phyloP scores from a whole-genome alignment of 2,888 invertebrate species.

The Lumbricus terrestris region DNA sequence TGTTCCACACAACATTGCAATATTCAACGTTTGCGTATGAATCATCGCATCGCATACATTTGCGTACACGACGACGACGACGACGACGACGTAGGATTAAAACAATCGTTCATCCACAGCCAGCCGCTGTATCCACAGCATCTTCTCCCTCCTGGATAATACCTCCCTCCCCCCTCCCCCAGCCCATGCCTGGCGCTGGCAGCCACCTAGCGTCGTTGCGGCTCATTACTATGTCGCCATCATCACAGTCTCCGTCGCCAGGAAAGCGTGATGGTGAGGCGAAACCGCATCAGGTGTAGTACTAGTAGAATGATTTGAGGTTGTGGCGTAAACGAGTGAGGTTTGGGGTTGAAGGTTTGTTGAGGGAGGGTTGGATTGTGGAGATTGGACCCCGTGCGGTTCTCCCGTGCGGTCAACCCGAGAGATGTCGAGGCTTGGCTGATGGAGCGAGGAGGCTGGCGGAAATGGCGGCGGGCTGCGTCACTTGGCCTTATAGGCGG shows the following conservation, averaged over 20 bases:
- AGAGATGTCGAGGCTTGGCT: not conserved
- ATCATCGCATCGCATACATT: not conserved
- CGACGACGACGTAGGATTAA: no score
- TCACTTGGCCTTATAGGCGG: no score
- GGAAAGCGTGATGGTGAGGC: not conserved
- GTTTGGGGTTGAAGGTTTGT: not conserved
- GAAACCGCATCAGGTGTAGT: not conserved
- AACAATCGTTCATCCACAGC: not conserved
- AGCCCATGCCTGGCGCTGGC: not conserved
- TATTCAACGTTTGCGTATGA: not conserved
- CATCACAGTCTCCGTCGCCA: not conserved
- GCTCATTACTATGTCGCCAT: not conserved
- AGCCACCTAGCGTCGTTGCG: not conserved
- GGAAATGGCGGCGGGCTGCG: not conserved
- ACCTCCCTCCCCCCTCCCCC: not conserved
- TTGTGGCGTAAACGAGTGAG: not conserved
- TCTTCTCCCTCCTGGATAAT: not conserved
- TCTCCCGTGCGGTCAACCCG: not conserved
- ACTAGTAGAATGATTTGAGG: not conserved
- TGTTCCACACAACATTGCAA: not conserved
- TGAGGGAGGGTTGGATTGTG: not conserved
- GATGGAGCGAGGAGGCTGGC: not conserved
- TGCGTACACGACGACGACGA: no score
- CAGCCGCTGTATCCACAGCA: not conserved
- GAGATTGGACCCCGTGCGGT: not conserved